Base-by-base conservation (phyloP, 1,140 invertebrate species). In the Achroia grisella region DNA sequence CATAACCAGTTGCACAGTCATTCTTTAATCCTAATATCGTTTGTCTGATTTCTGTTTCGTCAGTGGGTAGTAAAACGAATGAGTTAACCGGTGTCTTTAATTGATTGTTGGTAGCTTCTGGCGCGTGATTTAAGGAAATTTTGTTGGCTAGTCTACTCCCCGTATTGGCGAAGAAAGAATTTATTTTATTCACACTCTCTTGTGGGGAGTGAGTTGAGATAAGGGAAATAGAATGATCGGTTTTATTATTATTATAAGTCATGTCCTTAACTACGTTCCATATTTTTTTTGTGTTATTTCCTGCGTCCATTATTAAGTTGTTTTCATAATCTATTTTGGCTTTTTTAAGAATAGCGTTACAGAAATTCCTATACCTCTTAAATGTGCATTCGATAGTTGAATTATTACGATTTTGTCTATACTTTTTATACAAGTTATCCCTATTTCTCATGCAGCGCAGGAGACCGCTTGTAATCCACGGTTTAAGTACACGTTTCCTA, bases 291-390 rank as follows among this genome's bases (percentile, higher is more conserved):
- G 10, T 36, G 12, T 44, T 39, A 0, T 36, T 42, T n/a, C n/a
- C 36, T 27, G 31, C 23, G 11, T 36, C 31, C 2, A 35, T 10
- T 28, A 45, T 10, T 30, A 32, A 17, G 3, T 34, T 0, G 10
- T 8, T 17, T 8, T 48, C 34, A 48, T 48, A 42, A 8, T 17
- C 29, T 10, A 14, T 28, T 48, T 48, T 48, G 1, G 33, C 9
- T 35, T 44, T 54, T 12, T 43, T 37, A 8, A 48, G 9, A 23
- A 48, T 28, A 2, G 12, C 44, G 13, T 46, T 43, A 35, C 39
- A 46, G 10, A 36, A 29, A 12, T 51, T 56, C 37, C 53, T 37
- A n/a, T 56, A 56, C 4, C 46, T 13, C 33, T 47, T 56, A 10
- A 47, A 56, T 5, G 31, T 44, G 1, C 39, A 17, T 36, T 27